These are phyloP conservation scores for Lingula anatina DNA, from an alignment of 2,888 invertebrate genomes.

Conservation along the genomic window DNA sequence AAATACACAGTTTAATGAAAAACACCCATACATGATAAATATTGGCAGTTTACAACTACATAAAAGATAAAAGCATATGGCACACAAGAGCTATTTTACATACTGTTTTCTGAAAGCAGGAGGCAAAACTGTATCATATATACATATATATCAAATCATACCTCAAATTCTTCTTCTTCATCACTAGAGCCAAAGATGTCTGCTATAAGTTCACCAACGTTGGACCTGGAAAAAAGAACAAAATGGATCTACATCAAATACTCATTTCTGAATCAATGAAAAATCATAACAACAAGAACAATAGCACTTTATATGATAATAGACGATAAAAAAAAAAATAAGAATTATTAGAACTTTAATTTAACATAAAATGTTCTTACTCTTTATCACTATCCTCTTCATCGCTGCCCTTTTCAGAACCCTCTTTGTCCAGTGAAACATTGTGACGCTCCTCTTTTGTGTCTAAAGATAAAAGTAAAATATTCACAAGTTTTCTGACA, in stretches of 20 bases:
- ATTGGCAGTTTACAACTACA: no score
- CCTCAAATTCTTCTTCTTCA: conserved; percentile 54
- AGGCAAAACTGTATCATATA: no score
- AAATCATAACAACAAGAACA: not conserved
- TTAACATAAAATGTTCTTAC: conserved; percentile 20
- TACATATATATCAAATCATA: no score
- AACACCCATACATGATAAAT: no score
- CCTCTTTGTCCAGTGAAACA: not conserved
- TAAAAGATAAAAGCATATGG: no score
- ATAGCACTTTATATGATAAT: not conserved
- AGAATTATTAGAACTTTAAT: not conserved
- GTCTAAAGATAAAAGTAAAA: not conserved
- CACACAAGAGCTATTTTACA: no score
- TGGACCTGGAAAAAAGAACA: conserved; percentile 17
- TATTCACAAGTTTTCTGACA: no score
- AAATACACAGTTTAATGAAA: no score
- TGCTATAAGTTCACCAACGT: conserved; percentile 48
- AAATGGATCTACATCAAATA: conserved; percentile 1
- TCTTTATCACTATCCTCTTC: conserved; percentile 38
- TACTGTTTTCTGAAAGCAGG: no score
- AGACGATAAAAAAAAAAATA: not conserved
- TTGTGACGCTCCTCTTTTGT: not conserved
- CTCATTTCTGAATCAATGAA: conserved; percentile 4
- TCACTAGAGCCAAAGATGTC: conserved; percentile 56
- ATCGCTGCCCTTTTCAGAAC: conserved; percentile 21